phyloP scores from a whole-genome alignment of 1,140 invertebrate genomes.

The Parasteatoda tepidariorum region DNA sequence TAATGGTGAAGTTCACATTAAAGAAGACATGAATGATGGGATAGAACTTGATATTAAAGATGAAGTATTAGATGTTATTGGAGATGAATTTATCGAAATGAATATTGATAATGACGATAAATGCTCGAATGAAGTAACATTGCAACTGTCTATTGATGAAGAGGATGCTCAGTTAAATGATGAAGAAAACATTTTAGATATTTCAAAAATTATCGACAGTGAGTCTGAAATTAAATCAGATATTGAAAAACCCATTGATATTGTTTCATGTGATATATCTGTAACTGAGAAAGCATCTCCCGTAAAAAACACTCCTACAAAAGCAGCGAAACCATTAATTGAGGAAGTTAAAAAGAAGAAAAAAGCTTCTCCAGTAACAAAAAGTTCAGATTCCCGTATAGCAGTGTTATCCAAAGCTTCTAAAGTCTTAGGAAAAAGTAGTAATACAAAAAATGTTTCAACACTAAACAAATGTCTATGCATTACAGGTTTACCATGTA shows the following conservation, averaged over 20 bases:
- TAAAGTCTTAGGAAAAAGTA: constrained; percentile 50
- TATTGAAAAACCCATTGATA: not conserved
- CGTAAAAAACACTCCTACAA: not conserved
- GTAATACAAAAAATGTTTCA: not conserved
- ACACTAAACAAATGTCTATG: constrained; percentile 79
- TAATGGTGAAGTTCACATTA: not conserved
- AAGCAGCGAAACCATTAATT: not conserved
- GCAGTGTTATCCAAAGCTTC: constrained; percentile 12
- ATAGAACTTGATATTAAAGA: not conserved
- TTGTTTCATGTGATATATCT: not conserved
- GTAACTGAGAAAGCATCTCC: not conserved
- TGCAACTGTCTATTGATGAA: not conserved
- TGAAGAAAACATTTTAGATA: constrained; percentile 79
- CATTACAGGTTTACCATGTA: constrained; percentile 90
- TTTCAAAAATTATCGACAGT: constrained; percentile 73
- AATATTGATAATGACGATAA: not conserved
- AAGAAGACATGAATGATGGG: not conserved
- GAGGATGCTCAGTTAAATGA: constrained; percentile 72
- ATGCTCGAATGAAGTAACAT: not conserved
- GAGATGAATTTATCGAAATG: not conserved
- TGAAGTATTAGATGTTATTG: not conserved
- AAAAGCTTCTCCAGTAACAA: not conserved
- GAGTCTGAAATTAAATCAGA: not conserved
- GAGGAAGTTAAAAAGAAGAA: not conserved
- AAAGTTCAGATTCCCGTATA: not conserved